These are phyloP conservation scores for Crocuta crocuta DNA, from an alignment of 2,113 vertebrate species.

Conservation along the genomic window DNA sequence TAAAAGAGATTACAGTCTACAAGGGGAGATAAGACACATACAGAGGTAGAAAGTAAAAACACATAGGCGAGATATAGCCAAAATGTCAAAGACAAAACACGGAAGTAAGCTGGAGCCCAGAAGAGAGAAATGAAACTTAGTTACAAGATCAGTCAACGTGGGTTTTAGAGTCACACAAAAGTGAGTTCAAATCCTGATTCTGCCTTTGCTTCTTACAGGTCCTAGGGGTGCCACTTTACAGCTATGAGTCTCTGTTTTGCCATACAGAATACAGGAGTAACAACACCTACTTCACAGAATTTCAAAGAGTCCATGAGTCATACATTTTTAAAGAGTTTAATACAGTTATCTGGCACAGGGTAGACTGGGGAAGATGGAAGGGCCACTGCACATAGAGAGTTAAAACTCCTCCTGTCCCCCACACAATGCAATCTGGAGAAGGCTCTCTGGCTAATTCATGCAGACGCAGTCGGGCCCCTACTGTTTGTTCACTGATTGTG, in stretches of 20 bases:
- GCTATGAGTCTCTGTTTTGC: not conserved
- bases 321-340: not conserved
- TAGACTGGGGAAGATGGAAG: not conserved
- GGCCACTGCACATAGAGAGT: not conserved
- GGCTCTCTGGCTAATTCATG: not conserved
- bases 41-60: not conserved
- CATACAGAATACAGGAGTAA: not conserved
- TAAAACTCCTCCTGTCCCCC: not conserved
- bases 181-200: not conserved
- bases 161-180: not conserved
- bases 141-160: not conserved
- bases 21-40: not conserved
- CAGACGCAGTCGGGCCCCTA: not conserved
- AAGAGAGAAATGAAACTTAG: slow-evolving; percentile 35
- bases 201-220: not conserved
- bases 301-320: not conserved
- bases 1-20: not conserved
- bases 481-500: not conserved
- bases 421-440: not conserved
- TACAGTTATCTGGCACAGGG: not conserved
- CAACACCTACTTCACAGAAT: not conserved
- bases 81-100: slow-evolving; percentile 45
- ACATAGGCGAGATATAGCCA: not conserved
- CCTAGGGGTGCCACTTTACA: not conserved
- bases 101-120: not conserved